These are phyloP conservation scores for Hemitrygon akajei DNA, from an alignment of 2,797 vertebrate genomes.

Conservation along the genomic window DNA sequence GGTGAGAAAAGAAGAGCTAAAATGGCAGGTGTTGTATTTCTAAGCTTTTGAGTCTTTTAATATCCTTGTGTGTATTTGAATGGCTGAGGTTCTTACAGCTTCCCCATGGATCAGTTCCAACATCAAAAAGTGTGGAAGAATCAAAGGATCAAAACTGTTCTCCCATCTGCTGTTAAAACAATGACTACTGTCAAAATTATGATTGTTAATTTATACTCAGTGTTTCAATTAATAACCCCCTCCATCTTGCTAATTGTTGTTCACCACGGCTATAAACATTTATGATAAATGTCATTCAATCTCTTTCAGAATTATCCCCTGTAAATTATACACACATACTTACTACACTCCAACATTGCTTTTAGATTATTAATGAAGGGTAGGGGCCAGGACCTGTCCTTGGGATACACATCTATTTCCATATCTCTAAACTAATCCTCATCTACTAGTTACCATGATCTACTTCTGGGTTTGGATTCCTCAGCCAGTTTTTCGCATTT, in stretches of 20 bases:
- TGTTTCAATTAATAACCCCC: too few species aligned
- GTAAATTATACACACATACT: neutral
- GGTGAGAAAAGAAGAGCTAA: neutral
- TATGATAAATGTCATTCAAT: neutral
- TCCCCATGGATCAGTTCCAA: neutral
- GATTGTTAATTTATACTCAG: too few species aligned
- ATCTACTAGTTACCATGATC: neutral
- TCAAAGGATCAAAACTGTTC: neutral
- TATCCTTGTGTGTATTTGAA: neutral
- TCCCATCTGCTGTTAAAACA: too few species aligned
- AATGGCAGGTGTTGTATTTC: neutral
- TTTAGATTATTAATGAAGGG: neutral
- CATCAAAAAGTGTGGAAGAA: neutral
- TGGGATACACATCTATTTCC: too few species aligned
- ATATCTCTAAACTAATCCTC: too few species aligned
- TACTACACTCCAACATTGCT: neutral
- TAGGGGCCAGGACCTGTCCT: neutral
- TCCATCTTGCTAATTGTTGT: neutral
- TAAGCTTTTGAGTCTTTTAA: neutral
- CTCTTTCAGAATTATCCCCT: neutral
- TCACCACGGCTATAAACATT: neutral
- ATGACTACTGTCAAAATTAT: neutral
- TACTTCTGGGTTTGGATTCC: neutral
- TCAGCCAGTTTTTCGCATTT: neutral
- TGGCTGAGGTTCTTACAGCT: neutral